Evolutionary conservation across 2,888 invertebrate genomes (phyloP).

Genomic region (Aphidoletes aphidimyza): DNA sequence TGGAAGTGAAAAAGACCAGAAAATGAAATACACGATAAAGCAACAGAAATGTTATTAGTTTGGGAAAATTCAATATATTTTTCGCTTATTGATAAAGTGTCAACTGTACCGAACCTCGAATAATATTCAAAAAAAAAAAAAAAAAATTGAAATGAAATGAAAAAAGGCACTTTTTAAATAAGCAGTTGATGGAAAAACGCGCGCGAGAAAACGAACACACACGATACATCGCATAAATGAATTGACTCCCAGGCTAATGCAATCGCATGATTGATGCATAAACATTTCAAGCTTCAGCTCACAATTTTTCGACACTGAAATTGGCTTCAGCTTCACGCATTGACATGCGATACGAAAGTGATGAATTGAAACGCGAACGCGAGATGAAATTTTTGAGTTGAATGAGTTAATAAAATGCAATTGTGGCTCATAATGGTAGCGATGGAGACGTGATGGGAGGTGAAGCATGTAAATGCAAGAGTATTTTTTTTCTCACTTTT

Average conservation of each 20-base stretch:
- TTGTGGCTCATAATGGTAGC: not conserved
- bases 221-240: constrained; percentile 16
- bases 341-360: no score
- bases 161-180: not conserved
- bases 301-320: not conserved
- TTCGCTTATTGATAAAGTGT: constrained; percentile 3
- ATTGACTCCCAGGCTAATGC: constrained; percentile 48
- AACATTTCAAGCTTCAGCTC: not conserved
- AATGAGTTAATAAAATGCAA: constrained; percentile 47
- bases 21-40: not conserved
- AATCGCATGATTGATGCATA: constrained; percentile 51
- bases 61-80: not conserved
- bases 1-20: not conserved
- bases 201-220: not conserved
- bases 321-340: no score
- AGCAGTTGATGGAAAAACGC: constrained; percentile 16
- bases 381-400: constrained; percentile 45
- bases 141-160: not conserved
- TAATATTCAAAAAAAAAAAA: not conserved
- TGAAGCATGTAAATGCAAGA: constrained; percentile 40
- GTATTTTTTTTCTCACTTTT: not conserved
- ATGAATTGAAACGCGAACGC: not conserved
- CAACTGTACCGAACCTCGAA: not conserved
- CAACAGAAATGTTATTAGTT: constrained; percentile 1
- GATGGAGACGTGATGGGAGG: not conserved